These are phyloP conservation scores for Portunus trituberculatus DNA, from an alignment of 1,140 invertebrate genomes.

Conservation along the genomic window DNA sequence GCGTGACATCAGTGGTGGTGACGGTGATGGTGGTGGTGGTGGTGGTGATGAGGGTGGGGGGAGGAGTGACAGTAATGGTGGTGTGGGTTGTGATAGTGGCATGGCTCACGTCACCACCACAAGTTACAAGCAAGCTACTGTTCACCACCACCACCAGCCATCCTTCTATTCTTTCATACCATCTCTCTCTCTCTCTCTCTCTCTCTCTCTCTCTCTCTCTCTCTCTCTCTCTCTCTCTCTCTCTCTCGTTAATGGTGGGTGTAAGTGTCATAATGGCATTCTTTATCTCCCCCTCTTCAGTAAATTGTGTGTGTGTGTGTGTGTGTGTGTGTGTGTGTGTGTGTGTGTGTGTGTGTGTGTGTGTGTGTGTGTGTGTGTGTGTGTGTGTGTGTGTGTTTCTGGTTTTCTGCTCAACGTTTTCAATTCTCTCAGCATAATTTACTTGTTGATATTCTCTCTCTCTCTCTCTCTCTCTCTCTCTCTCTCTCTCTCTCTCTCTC, in stretches of 20 bases:
- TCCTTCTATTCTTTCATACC: background rate
- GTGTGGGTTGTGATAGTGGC: background rate
- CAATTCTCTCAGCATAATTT: too few relatives aligned
- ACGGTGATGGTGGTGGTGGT: background rate
- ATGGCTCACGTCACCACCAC: background rate
- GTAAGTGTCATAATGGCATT: too few relatives aligned
- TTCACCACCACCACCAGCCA: background rate
- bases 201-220: conserved; percentile 17
- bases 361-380: conserved; percentile 43
- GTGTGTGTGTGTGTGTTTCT: conserved; percentile 36
- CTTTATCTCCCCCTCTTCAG: too few relatives aligned
- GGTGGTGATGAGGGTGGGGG: background rate
- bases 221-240: background rate
- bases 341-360: background rate
- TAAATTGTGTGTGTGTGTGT: too few relatives aligned
- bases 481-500: too few relatives aligned
- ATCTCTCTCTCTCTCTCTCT: background rate
- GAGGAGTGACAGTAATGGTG: background rate
- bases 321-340: background rate
- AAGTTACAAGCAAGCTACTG: conserved; percentile 1
- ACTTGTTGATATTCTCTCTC: too few relatives aligned
- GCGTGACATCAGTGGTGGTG: too few relatives aligned
- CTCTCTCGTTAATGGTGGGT: background rate
- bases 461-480: too few relatives aligned
- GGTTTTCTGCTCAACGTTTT: too few relatives aligned